Evolutionary conservation across 35 echinoderm and acorn worm species (phyloP).

Genomic region (Strongylocentrotus purpuratus): DNA sequence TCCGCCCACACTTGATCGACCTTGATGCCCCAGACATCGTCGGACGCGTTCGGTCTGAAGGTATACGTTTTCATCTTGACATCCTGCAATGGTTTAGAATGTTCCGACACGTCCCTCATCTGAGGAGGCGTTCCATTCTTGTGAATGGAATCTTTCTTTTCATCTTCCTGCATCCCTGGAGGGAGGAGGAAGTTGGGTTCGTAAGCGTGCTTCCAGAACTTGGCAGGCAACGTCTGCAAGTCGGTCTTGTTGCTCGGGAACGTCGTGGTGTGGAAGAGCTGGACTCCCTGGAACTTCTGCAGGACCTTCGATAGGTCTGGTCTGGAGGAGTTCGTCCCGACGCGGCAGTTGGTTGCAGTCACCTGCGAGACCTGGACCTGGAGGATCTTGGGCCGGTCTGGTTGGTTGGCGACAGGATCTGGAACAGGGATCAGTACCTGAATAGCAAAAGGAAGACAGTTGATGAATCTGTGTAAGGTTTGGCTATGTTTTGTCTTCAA

Average conservation of each 20-base stretch:
- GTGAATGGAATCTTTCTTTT: not conserved
- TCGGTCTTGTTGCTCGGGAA: slow-evolving; percentile 69
- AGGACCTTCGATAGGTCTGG: slow-evolving; percentile 82
- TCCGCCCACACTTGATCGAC: slow-evolving; percentile 96
- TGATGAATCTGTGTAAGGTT: not conserved
- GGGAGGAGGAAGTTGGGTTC: slow-evolving; percentile 81
- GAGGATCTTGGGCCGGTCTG: slow-evolving; percentile 83
- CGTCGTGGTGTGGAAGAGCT: slow-evolving; percentile 49
- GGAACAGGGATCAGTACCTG: slow-evolving; percentile 85
- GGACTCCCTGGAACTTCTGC: slow-evolving; percentile 75
- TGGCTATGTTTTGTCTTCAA: not conserved
- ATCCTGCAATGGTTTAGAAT: not conserved
- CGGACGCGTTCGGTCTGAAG: slow-evolving; percentile 72
- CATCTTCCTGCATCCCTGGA: slow-evolving; percentile 35
- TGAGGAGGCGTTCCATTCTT: not conserved
- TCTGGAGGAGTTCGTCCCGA: slow-evolving; percentile 75
- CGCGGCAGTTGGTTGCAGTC: slow-evolving; percentile 87
- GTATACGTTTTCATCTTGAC: slow-evolving; percentile 71
- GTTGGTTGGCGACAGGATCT: slow-evolving; percentile 63
- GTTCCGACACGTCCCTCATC: not conserved
- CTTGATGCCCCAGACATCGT: slow-evolving; percentile 92
- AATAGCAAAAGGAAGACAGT: not conserved
- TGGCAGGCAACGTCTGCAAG: slow-evolving; percentile 59
- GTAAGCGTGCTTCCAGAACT: slow-evolving; percentile 89
- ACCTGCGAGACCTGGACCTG: slow-evolving; percentile 88